phyloP scores from a whole-genome alignment of 2,797 vertebrate genomes.

The Brachyalestes nurse region DNA sequence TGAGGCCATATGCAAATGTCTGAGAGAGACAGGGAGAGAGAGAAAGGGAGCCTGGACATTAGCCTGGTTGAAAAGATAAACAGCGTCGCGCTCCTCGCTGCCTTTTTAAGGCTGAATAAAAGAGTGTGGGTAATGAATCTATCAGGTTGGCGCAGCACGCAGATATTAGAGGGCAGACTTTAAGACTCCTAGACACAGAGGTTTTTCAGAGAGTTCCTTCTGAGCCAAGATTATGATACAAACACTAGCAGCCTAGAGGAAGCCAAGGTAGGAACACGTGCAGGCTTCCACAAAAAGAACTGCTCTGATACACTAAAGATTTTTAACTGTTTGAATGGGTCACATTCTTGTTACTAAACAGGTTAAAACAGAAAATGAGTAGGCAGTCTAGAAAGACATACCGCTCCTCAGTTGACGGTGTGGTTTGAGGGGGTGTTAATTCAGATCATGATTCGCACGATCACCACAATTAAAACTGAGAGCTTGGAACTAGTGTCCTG shows the following conservation, averaged over 20 bases:
- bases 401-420: background rate
- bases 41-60: constrained; percentile 13
- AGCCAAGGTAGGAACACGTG: constrained; percentile 14
- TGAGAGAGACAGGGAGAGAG: constrained; percentile 21
- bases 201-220: background rate
- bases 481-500: background rate
- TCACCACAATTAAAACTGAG: background rate
- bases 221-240: background rate
- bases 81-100: background rate
- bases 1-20: constrained; percentile 33
- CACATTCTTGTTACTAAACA: background rate
- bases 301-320: background rate
- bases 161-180: constrained; percentile 27
- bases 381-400: background rate
- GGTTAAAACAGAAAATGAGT: no score
- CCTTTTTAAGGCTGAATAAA: constrained; percentile 33
- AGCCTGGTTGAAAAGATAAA: constrained; percentile 27
- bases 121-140: constrained; percentile 39
- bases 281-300: background rate
- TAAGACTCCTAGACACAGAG: background rate
- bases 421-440: background rate
- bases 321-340: background rate
- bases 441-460: background rate
- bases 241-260: background rate
- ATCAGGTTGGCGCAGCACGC: background rate